Conservation (phyloP, 2,888 invertebrate genomes). For the Anodontia alba region DNA sequence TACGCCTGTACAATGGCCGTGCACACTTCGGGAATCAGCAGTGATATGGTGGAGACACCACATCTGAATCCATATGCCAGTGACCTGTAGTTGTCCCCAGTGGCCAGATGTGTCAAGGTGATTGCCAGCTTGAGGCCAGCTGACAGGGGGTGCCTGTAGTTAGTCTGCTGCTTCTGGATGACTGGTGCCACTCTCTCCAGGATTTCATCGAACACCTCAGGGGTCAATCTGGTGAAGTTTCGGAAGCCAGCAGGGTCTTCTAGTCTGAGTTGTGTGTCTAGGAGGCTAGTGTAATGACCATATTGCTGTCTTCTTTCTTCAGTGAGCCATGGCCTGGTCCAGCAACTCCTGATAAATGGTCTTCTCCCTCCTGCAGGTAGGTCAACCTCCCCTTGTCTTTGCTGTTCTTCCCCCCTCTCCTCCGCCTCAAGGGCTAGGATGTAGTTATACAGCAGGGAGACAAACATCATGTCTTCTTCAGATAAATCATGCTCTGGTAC, state of each 20-base stretch:
- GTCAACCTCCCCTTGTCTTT: slow-evolving; percentile 38
- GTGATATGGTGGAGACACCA: slow-evolving; percentile 29
- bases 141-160: slow-evolving; percentile 39
- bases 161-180: slow-evolving; percentile 37
- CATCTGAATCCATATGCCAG: slow-evolving; percentile 54
- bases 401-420: slow-evolving; percentile 34
- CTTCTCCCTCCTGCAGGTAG: slow-evolving; percentile 39
- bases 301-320: slow-evolving; percentile 37
- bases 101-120: slow-evolving; percentile 55
- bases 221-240: slow-evolving; percentile 4
- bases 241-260: slow-evolving; percentile 34
- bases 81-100: slow-evolving; percentile 48
- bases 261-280: slow-evolving; percentile 30
- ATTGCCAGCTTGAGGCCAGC: slow-evolving; percentile 53
- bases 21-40: slow-evolving; percentile 51
- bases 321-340: slow-evolving; percentile 36
- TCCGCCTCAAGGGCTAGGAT: slow-evolving; percentile 28
- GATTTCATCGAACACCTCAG: slow-evolving; percentile 51
- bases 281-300: slow-evolving; percentile 38
- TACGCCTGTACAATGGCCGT: slow-evolving; percentile 49
- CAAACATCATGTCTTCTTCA: slow-evolving; percentile 33
- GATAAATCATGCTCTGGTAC: slow-evolving; percentile 20
- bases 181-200: slow-evolving; percentile 37
- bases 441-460: slow-evolving; percentile 28
- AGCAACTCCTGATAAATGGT: slow-evolving; percentile 20